Base-by-base conservation (phyloP, 2,797 vertebrate species). In the Anabacerthia variegaticeps region DNA sequence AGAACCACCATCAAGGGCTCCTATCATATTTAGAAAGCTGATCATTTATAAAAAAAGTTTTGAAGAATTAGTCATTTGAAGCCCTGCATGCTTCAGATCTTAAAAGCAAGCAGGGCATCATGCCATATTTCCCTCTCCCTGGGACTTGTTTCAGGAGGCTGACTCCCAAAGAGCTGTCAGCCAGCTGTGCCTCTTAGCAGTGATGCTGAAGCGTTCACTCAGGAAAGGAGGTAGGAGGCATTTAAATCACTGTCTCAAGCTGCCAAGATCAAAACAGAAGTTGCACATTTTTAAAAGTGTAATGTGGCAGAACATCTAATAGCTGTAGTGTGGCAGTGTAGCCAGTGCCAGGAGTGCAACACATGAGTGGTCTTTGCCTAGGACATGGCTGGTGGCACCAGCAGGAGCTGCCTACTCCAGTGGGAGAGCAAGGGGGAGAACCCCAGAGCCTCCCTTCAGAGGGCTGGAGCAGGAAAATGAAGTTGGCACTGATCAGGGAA, bases 141-240 rank as follows among this genome's bases (percentile, higher is more conserved):
- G 92, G 72, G 84, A 88, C 90, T 93, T 80, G 86, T 94, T 97
- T 97, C 85, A 87, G 94, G 72, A 89, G 74, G 88, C 84, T 94
- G 92, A 95, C 95, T 93, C 91, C 51, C 0, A 0, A 88, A 88
- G 78, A 95, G 91, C 92, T 96, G 94, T 92, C 97, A 97, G 90
- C 95, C 91, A 95, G 95, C 95, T 74, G 28, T 69, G 87, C 49
- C 46, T 88, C 90, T 95, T 75, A 85, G 89, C 74, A 90, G 85
- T 54, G 75, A 95, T 69, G 89, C 72, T 91, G 83, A 96, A 97
- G 92, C 24, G 2, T 88, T 95, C 85, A n/a, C 91, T 96, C 82
- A 89, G 92, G 89, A 83, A 88, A 92, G 86, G 89, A 96, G 68
- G 94, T 46, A 84, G 94, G 95, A 88, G 78, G 92, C 89, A 94